These are phyloP conservation scores for Orgyia antiqua DNA, from an alignment of 2,888 invertebrate genomes.

Conservation along the genomic window DNA sequence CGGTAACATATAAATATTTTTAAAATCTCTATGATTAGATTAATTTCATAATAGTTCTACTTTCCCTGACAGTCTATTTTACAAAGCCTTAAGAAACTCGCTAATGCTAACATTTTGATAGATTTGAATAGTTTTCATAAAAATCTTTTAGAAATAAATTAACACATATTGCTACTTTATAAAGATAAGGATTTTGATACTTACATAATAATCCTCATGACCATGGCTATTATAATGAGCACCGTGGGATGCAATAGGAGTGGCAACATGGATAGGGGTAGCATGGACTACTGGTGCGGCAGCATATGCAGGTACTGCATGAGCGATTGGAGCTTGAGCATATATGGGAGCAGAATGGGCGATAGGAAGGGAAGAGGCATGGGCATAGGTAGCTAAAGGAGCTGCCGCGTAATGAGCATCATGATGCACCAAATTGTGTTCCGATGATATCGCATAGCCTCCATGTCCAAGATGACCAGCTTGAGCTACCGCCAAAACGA, in stretches of 20 bases:
- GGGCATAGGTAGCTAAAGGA: constrained; percentile 20
- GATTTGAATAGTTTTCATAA: too few relatives aligned
- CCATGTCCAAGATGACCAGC: constrained; percentile 61
- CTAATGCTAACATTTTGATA: too few relatives aligned
- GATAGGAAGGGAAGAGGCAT: constrained; percentile 32
- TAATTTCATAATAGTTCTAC: too few relatives aligned
- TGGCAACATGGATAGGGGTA: constrained; percentile 27
- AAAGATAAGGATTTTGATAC: constrained; percentile 24
- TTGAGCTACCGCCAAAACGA: constrained; percentile 60
- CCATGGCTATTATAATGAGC: constrained; percentile 25
- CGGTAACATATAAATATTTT: too few relatives aligned
- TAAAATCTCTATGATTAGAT: too few relatives aligned
- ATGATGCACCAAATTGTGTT: constrained; percentile 33
- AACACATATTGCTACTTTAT: too few relatives aligned
- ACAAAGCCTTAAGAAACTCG: too few relatives aligned
- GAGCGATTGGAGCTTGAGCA: constrained; percentile 25
- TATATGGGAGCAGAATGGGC: constrained; percentile 27
- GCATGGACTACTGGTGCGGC: constrained; percentile 27
- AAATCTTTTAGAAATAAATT: too few relatives aligned
- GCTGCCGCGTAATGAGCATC: constrained; percentile 24
- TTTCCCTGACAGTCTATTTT: too few relatives aligned
- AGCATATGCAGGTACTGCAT: constrained; percentile 30
- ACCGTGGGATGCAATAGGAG: constrained; percentile 31
- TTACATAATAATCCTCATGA: constrained; percentile 55
- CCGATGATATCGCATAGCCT: constrained; percentile 22